phyloP scores from a whole-genome alignment of 2,797 vertebrate species.

The Silurus aristotelis region DNA sequence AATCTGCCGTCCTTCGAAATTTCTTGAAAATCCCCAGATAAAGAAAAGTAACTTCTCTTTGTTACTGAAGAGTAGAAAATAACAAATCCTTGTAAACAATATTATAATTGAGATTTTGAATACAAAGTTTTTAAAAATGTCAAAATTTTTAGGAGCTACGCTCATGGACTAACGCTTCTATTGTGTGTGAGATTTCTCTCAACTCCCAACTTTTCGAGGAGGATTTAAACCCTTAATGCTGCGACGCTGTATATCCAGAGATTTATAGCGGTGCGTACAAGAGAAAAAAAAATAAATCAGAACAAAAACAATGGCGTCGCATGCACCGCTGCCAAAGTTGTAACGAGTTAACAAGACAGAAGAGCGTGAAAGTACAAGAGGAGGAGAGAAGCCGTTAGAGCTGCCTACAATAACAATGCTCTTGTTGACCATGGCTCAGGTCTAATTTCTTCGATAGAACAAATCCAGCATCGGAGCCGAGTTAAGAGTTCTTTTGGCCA shows the following conservation, averaged over 20 bases:
- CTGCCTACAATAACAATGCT: slow-evolving; percentile 52
- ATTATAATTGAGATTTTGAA: no score
- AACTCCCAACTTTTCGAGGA: background rate
- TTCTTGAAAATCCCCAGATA: no score
- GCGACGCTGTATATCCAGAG: slow-evolving; percentile 2
- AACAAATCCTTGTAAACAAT: no score
- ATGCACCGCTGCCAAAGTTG: slow-evolving; percentile 39
- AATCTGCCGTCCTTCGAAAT: no score
- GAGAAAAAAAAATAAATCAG: slow-evolving; percentile 35
- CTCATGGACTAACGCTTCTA: no score
- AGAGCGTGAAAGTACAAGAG: slow-evolving; percentile 38
- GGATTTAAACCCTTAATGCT: slow-evolving; percentile 18
- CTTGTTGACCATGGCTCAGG: slow-evolving; percentile 50
- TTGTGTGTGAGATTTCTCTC: background rate
- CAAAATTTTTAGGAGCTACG: no score
- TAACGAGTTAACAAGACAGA: slow-evolving; percentile 51
- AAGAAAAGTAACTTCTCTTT: no score
- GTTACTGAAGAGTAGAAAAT: no score
- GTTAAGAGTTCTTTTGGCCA: slow-evolving; percentile 43
- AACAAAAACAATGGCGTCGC: slow-evolving; percentile 32
- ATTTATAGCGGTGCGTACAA: slow-evolving; percentile 36
- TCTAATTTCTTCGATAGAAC: slow-evolving; percentile 36
- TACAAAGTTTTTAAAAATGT: no score
- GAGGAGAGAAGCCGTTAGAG: slow-evolving; percentile 25
- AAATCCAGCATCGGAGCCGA: slow-evolving; percentile 34